Base-by-base conservation (phyloP, 1,140 invertebrate species). In the Trichonephila clavipes region DNA sequence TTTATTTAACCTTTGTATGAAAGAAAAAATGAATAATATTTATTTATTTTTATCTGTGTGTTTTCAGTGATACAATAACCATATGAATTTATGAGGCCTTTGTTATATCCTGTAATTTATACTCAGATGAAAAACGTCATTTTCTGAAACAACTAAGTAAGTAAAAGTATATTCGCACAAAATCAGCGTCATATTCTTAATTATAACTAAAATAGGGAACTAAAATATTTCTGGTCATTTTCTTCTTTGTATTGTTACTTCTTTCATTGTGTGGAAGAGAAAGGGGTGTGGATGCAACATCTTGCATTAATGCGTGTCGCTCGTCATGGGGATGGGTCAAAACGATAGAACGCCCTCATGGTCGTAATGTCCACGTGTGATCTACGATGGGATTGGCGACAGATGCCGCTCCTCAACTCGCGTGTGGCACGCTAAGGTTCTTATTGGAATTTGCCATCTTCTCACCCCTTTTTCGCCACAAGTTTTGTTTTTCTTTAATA, bases 351-450 rank as follows among this genome's bases (percentile, higher is more conserved):
- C 91, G 85, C 85, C 91, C 85, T 85, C 85, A 21, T 61, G 91
- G 28, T 59, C 92, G 87, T 93, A 88, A 93, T 93, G 92, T 34
- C 92, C 92, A 93, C 77, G 92, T 93, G 92, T 82, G 92, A 93
- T 69, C 69, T 28, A 88, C 87, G 66, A 93, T 93, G 92, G 85
- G 87, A 93, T 83, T 83, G 87, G 87, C 92, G 92, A 89, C 92
- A 93, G 92, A 93, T 93, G 92, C 69, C 62, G 91, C 91, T 87
- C 90, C 82, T 81, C 24, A 62, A 51, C 90, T 90, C 58, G 12
- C 14, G 64, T 14, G 16, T 72, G 87, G 87, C 16, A 64, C 91
- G 91, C 87, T n/a, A 85, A 28, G 28, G 19, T 77, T 34, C 72
- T 77, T 77, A 77, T 77, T 34, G 72, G 72, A 24, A 77, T 77